Evolutionary conservation across 2,797 vertebrate species (phyloP), one percentile per base, ranked within the genome.

Genomic region (Enteromius viviparus): DNA sequence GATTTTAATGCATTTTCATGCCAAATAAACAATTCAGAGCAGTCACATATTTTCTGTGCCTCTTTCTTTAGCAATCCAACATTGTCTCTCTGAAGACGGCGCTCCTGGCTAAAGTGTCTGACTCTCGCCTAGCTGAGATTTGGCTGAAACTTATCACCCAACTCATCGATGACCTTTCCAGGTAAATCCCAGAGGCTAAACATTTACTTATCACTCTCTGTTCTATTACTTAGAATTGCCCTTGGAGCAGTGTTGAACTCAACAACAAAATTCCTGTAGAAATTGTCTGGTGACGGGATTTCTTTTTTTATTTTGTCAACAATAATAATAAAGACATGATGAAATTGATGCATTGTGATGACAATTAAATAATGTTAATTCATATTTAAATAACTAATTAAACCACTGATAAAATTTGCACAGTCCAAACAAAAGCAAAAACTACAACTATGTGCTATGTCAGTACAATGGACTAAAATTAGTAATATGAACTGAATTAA

Each of bases 81-180:
- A 91, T 98, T 88, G 91, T 94, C 42, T 88, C 90, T 49, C 92
- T 99, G 85, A 98, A 96, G 94, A 95, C 92, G 3, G 96, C 95
- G 85, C 92, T 99, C 60, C 91, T 93, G 80, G 94, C 95, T 47
- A 98, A 99, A 93, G 88, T 93, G 81, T 47, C 95, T 4, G 95
- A 96, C 81, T 94, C 91, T 85, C 88, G 87, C 6, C 89, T 98
- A 68, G 91, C 90, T 3, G 96, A 97, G 76, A 92, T 96, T 86
- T 97, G 97, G 97, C 87, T 97, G 88, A 97, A 95, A 91, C 89
- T 99, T 81, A 96, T 99, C 34, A 95, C 93, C 88, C 95, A 97
- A 79, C 91, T 99, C 53, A 94, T 96, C 80, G 97, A 98, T 91
- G 97, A 98, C 85, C 87, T 95, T 10, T 91, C 94, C 76, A 96